phyloP scores from a whole-genome alignment of 2,888 invertebrate species.

The Plagodis dolabraria region DNA sequence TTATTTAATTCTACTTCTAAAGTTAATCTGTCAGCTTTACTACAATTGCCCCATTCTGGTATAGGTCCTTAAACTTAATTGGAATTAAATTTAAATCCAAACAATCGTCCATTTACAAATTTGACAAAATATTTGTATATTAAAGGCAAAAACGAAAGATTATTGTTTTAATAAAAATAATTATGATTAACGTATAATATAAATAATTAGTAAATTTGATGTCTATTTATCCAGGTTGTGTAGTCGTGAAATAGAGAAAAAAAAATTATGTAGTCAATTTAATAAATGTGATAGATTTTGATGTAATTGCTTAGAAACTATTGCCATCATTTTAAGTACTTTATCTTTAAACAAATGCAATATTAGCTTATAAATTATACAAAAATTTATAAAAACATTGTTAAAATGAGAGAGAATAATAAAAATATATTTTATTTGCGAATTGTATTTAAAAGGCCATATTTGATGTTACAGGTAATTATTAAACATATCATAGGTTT shows the following conservation, averaged over 20 bases:
- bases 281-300: constrained; percentile 38
- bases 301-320: constrained; percentile 6
- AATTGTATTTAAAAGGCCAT: constrained; percentile 8
- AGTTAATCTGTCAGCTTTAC: no score
- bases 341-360: constrained; percentile 11
- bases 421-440: constrained; percentile 25
- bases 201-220: constrained; percentile 41
- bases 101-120: constrained; percentile 33
- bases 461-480: constrained; percentile 42
- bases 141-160: constrained; percentile 29
- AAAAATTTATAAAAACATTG: constrained; percentile 1
- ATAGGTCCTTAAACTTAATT: no score
- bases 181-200: constrained; percentile 30
- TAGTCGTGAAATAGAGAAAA: constrained; percentile 41
- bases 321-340: constrained; percentile 3
- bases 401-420: constrained; percentile 21
- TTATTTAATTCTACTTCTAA: no score
- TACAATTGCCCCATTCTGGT: no score
- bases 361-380: constrained; percentile 11
- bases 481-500: constrained; percentile 56
- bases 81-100: no score
- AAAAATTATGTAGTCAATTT: constrained; percentile 40
- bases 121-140: constrained; percentile 18
- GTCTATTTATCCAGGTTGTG: constrained; percentile 57
- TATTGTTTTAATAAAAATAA: constrained; percentile 10